Conservation (phyloP, 2,113 vertebrate genomes). For the Brachyistius frenatus region DNA sequence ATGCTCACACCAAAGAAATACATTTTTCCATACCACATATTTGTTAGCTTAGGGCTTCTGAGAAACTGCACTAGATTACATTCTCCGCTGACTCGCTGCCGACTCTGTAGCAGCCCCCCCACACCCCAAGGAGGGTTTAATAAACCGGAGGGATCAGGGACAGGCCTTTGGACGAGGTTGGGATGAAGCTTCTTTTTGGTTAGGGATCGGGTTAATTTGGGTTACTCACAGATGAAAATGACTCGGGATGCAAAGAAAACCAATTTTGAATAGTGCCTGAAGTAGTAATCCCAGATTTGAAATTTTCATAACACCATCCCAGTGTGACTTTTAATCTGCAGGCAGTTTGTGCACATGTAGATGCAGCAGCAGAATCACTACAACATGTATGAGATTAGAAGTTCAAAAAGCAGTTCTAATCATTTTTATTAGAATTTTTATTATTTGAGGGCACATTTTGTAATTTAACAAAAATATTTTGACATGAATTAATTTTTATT, state of each 20-base stretch:
- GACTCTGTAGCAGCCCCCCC: slow-evolving; percentile 34
- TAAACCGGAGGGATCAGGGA: slow-evolving; percentile 52
- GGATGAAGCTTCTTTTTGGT: slow-evolving; percentile 38
- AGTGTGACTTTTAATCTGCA: slow-evolving; percentile 42
- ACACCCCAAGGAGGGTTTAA: slow-evolving; percentile 18
- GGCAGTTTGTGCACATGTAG: slow-evolving; percentile 13
- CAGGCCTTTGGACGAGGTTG: slow-evolving; percentile 38
- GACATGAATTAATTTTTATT: too few relatives aligned
- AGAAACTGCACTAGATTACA: slow-evolving; percentile 43
- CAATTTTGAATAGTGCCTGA: slow-evolving; percentile 51
- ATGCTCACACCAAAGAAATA: slow-evolving; percentile 30
- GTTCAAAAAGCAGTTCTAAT: not conserved
- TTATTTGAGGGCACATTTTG: not conserved
- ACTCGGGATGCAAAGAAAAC: slow-evolving; percentile 60
- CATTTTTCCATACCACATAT: slow-evolving; percentile 29
- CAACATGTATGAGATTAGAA: not conserved
- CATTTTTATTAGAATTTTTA: not conserved
- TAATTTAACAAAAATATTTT: too few relatives aligned
- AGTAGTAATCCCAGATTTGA: slow-evolving; percentile 63
- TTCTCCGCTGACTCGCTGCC: slow-evolving; percentile 26
- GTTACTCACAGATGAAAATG: slow-evolving; percentile 59
- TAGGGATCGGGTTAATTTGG: slow-evolving; percentile 66
- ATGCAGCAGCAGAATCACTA: not conserved
- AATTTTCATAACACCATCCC: slow-evolving; percentile 41
- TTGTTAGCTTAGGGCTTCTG: slow-evolving; percentile 51